Conservation (phyloP, 2,888 invertebrate genomes). For the Drosophila quasianomalipes region DNA sequence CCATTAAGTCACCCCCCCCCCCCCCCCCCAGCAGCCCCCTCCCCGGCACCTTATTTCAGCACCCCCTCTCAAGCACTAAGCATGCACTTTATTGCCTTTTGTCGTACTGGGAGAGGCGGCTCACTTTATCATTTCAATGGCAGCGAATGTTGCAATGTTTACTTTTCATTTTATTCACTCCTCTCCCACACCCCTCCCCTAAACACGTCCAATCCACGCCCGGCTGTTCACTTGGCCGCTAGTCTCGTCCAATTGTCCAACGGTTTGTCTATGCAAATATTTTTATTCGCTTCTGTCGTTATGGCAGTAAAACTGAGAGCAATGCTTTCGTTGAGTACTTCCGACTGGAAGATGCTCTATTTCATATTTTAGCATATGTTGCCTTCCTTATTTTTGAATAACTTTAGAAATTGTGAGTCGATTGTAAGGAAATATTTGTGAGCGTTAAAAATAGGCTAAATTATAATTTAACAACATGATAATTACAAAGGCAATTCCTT, state of each 20-base stretch:
- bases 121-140: conserved; percentile 80
- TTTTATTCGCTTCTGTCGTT: conserved; percentile 73
- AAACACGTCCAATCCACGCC: conserved; percentile 30
- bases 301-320: conserved; percentile 54
- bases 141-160: conserved; percentile 71
- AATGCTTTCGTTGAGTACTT: not conserved
- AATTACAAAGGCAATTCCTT: not conserved
- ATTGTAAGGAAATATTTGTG: not conserved
- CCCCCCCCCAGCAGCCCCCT: no score
- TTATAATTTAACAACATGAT: not conserved
- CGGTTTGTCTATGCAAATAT: conserved; percentile 82
- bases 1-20: conserved; percentile 53
- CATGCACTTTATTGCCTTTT: conserved; percentile 82
- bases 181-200: conserved; percentile 4
- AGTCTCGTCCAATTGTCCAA: conserved; percentile 70
- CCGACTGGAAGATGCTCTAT: conserved; percentile 8
- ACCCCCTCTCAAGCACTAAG: conserved; percentile 54
- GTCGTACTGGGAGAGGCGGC: conserved; percentile 52
- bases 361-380: not conserved
- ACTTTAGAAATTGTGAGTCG: no score
- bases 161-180: conserved; percentile 75
- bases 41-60: not conserved
- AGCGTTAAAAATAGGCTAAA: not conserved
- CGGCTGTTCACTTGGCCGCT: conserved; percentile 67
- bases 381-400: not conserved